Evolutionary conservation across 2,113 vertebrate genomes (phyloP).

Genomic region (sheep (Ovis aries)): DNA sequence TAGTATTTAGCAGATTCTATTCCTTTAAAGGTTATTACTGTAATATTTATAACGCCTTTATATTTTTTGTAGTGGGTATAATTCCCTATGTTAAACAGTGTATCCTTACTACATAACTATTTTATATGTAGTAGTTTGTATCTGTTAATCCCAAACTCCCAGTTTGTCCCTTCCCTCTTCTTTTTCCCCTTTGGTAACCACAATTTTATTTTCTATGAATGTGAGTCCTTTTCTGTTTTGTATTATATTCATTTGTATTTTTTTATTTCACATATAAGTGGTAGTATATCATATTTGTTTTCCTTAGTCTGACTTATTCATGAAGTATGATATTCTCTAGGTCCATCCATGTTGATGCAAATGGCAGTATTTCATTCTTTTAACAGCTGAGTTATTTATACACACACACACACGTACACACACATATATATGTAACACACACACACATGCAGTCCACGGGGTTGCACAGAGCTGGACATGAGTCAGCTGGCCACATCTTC

Average conservation of each 20-base stretch:
- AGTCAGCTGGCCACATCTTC: background rate
- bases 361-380: background rate
- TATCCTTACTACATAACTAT: background rate
- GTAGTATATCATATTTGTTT: background rate
- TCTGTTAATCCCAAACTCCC: background rate
- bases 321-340: background rate
- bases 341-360: background rate
- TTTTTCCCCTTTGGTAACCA: background rate
- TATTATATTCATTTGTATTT: background rate
- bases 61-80: background rate
- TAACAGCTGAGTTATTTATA: background rate
- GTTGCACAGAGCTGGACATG: background rate
- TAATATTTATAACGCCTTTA: background rate
- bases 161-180: background rate
- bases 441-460: background rate
- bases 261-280: background rate
- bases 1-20: background rate
- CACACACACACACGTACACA: background rate
- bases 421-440: accelerated
- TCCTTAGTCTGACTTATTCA: background rate
- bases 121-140: background rate
- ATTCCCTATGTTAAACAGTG: background rate
- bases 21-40: background rate
- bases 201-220: background rate
- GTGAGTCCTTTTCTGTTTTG: background rate